phyloP scores from a whole-genome alignment of 2,113 vertebrate species.

The Xiphophorus maculatus region DNA sequence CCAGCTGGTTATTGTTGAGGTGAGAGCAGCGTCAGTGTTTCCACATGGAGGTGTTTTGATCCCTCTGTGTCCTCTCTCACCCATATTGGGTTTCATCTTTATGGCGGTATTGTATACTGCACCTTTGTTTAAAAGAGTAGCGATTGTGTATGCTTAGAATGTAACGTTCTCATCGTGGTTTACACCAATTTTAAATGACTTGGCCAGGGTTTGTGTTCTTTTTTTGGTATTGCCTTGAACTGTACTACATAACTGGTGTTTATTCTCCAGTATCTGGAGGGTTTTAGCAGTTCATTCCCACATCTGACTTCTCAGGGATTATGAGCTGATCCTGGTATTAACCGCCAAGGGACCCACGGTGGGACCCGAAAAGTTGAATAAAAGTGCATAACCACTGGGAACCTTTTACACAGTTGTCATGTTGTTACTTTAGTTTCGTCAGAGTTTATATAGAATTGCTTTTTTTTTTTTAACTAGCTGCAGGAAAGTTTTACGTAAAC shows the following conservation, averaged over 20 bases:
- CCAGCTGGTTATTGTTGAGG: constrained; percentile 41
- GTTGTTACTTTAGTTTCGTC: constrained; percentile 34
- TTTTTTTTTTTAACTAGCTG: neutral
- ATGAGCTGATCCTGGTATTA: constrained; percentile 81
- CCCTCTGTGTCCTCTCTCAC: constrained; percentile 81
- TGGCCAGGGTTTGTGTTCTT: constrained; percentile 55
- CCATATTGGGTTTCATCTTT: constrained; percentile 94
- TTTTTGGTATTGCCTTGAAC: constrained; percentile 69
- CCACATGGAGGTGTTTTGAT: constrained; percentile 58
- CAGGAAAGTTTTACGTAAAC: neutral
- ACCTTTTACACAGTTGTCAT: constrained; percentile 34
- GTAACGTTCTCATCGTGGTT: constrained; percentile 80
- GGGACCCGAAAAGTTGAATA: constrained; percentile 84
- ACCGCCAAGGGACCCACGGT: constrained; percentile 80
- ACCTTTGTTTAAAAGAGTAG: constrained; percentile 65
- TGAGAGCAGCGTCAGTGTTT: constrained; percentile 66
- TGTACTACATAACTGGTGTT: constrained; percentile 77
- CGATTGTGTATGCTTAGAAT: constrained; percentile 73
- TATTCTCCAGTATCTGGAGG: constrained; percentile 94
- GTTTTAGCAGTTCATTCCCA: constrained; percentile 73
- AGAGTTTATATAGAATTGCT: neutral
- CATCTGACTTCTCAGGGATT: constrained; percentile 90
- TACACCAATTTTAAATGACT: constrained; percentile 80
- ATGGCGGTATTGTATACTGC: constrained; percentile 96
- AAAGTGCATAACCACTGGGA: constrained; percentile 86